Evolutionary conservation across 2,888 invertebrate genomes (phyloP).

Genomic region (Oxyscelio sp.): DNA sequence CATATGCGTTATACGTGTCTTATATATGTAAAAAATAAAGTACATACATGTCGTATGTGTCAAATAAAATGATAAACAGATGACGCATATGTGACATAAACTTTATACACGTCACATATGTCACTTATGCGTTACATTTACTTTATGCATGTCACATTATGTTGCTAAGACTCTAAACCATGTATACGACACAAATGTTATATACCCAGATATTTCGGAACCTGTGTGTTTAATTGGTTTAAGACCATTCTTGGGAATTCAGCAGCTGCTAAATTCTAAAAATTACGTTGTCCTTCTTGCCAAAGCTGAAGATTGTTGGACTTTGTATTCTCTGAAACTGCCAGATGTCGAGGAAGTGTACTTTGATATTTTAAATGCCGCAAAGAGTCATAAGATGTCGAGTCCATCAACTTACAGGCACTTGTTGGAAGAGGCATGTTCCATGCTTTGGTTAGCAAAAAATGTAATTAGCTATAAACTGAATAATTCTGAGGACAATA

Average conservation of each 20-base stretch:
- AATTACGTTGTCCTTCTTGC: constrained; percentile 90
- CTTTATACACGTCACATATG: too few species aligned
- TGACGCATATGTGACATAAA: too few species aligned
- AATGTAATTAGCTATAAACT: constrained; percentile 80
- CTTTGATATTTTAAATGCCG: constrained; percentile 92
- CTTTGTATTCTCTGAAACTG: constrained; percentile 92
- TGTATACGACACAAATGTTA: constrained; percentile 88
- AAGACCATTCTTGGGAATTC: constrained; percentile 91
- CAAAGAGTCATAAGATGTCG: constrained; percentile 90
- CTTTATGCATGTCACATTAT: constrained; percentile 90
- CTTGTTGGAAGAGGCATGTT: constrained; percentile 92
- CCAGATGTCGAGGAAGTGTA: constrained; percentile 91
- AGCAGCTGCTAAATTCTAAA: constrained; percentile 89
- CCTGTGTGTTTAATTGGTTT: constrained; percentile 92
- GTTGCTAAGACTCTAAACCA: constrained; percentile 89
- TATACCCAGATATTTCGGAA: constrained; percentile 90
- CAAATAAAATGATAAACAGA: too few species aligned
- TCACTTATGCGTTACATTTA: too few species aligned
- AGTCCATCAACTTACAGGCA: constrained; percentile 92
- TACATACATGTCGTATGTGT: too few species aligned
- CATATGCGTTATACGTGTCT: too few species aligned
- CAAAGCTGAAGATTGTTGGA: constrained; percentile 91
- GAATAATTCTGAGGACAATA: constrained; percentile 43
- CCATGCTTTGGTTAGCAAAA: constrained; percentile 90
- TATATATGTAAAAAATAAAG: too few species aligned